phyloP scores from a whole-genome alignment of 2,797 vertebrate species.

The Xiphorhynchus erythropygius region DNA sequence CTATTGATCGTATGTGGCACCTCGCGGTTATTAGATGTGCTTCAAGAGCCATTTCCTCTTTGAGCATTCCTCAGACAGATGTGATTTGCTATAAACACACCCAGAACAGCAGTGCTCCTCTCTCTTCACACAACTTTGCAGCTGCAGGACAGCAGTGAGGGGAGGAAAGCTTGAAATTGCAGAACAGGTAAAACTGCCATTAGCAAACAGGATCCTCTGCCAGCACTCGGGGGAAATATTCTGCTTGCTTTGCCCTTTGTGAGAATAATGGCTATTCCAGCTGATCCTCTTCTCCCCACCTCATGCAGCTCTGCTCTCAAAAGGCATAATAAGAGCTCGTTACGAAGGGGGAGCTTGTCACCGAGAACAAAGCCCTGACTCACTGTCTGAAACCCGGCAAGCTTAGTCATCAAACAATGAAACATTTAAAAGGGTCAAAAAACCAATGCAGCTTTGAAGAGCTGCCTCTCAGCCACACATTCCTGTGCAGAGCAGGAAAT shows the following conservation, averaged over 20 bases:
- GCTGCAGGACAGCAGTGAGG: not conserved
- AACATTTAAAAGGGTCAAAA: constrained; percentile 29
- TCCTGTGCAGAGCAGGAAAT: not conserved
- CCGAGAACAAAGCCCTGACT: not conserved
- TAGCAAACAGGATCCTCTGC: not conserved
- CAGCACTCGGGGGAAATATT: not conserved
- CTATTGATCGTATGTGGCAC: not conserved
- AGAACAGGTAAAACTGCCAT: not conserved
- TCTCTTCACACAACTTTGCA: not conserved
- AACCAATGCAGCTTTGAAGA: not conserved
- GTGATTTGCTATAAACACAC: not conserved
- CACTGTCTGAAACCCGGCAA: not conserved
- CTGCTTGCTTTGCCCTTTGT: not conserved
- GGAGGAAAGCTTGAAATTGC: not conserved
- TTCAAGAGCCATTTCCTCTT: not conserved
- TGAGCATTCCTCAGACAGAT: not conserved
- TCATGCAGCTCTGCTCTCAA: not conserved
- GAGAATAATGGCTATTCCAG: not conserved
- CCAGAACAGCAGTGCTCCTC: not conserved
- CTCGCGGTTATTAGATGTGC: not conserved
- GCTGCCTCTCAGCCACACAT: not conserved
- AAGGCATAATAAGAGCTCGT: not conserved
- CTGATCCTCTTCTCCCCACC: not conserved
- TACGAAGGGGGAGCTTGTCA: constrained; percentile 1
- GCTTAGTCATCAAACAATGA: constrained; percentile 2